Evolutionary conservation across 64 coral and sea anemone species (phyloP), one percentile per base, ranked within the genome.

Genomic region (Cladopsammia gracilis): DNA sequence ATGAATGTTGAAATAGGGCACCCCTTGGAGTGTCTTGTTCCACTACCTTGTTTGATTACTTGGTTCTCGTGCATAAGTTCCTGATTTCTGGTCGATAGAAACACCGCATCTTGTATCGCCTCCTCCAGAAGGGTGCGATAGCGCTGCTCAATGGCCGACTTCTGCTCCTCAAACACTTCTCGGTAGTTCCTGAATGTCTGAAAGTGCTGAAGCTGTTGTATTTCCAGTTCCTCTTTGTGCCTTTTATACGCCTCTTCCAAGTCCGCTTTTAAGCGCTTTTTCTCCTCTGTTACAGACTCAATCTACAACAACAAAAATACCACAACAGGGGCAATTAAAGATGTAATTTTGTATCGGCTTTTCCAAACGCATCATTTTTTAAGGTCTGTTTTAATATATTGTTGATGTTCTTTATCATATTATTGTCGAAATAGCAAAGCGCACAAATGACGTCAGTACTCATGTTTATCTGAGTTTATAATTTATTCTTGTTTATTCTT

Each of bases 181-280:
- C 98, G 98, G 77, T 99, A 99, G 58, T 99, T 99, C 70, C 98
- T 87, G 73, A 99, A 99, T 47, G 98, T 99, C 92, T 99, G 85
- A 45, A 77, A 99, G 73, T 99, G 95, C 67, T 99, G 98, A 16
- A 99, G 76, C 25, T 99, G 98, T 59, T 99, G 98, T 60, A 99
- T 94, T 92, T 99, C 98, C 84, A 91, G 88, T 67, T 99, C 98
- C 82, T 99, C 98, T 42, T 99, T 99, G 65, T 99, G 98, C 22
- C 87, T 96, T 71, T 99, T 99, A 62, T 99, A 94, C 4, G 94
- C 85, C 42, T 96, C 94, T 9, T 99, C 98, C 62, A 99, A 78
- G 58, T 99, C 94, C 60, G 86, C 84, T 75, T 99, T 96, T 10
- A 99, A 64, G 14, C 84, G 86, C 68, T 99, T 99, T 79, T 99